These are phyloP conservation scores for Perca fluviatilis DNA, from an alignment of 2,113 vertebrate genomes.

Conservation along the genomic window DNA sequence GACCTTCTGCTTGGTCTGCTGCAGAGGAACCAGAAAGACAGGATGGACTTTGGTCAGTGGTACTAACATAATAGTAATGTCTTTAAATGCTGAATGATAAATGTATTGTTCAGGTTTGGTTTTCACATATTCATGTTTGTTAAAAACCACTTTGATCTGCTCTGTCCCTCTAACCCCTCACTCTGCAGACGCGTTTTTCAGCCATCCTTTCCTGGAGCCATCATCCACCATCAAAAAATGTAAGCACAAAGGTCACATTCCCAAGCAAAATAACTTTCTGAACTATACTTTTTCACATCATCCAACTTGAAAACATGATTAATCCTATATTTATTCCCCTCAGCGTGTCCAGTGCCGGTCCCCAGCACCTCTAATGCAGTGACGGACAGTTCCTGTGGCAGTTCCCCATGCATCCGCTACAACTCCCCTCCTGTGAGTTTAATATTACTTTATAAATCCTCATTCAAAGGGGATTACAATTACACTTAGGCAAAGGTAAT, in stretches of 20 bases:
- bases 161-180: constrained; percentile 32
- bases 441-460: constrained; percentile 19
- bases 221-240: constrained; percentile 93
- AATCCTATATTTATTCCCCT: constrained; percentile 5
- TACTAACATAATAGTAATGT: neutral
- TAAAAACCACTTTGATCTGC: neutral
- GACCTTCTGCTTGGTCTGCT: constrained; percentile 92
- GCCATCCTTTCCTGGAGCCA: constrained; percentile 95
- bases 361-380: constrained; percentile 87
- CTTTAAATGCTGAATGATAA: neutral
- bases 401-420: constrained; percentile 93
- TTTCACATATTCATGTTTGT: neutral
- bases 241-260: constrained; percentile 77
- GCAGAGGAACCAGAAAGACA: constrained; percentile 97
- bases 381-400: constrained; percentile 91
- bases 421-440: constrained; percentile 95
- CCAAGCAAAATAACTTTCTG: neutral
- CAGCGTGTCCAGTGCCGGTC: constrained; percentile 96
- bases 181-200: constrained; percentile 92
- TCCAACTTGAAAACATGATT: neutral
- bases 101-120: neutral
- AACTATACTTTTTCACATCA: neutral
- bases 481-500: neutral
- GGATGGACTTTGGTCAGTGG: constrained; percentile 95
- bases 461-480: constrained; percentile 30